A percentile compares a stretch with the other conserved stretches of the same genome.
phyloP scores from a whole-genome alignment of 2,888 invertebrate species.

The Galeopsomyia nigrocyanea region DNA sequence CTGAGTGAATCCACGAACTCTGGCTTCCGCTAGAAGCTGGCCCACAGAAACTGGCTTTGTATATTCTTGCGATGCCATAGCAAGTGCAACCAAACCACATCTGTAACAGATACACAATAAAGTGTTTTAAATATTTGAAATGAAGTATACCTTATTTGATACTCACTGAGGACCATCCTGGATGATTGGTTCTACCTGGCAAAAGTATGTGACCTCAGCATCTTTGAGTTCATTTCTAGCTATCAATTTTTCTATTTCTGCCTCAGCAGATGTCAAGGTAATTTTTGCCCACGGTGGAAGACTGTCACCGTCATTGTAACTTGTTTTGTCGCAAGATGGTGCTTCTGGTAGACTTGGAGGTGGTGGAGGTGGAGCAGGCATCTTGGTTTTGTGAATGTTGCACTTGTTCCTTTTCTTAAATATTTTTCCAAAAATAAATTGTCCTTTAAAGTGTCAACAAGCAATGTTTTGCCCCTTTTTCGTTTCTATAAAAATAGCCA shows the following conservation, averaged over 20 bases:
- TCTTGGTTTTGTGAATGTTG: constrained; percentile 43
- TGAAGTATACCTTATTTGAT: not conserved
- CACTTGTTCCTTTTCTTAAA: constrained; percentile 21
- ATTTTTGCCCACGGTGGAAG: constrained; percentile 66
- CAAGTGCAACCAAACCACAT: constrained; percentile 89
- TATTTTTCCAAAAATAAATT: constrained; percentile 40
- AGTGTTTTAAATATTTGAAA: constrained; percentile 13
- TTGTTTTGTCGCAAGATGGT: constrained; percentile 60
- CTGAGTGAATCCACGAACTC: constrained; percentile 77
- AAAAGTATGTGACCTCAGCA: constrained; percentile 66
- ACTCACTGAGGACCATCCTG: constrained; percentile 67
- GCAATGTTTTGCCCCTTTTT: constrained; percentile 16
- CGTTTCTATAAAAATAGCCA: constrained; percentile 27
- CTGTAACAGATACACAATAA: constrained; percentile 67
- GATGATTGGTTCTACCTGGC: constrained; percentile 65
- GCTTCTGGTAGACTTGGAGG: constrained; percentile 58
- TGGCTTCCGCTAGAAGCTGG: constrained; percentile 73
- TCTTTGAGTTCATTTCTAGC: constrained; percentile 64
- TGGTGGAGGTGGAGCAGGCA: constrained; percentile 63
- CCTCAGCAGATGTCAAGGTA: constrained; percentile 62
- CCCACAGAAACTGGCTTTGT: constrained; percentile 74
- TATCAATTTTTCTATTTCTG: constrained; percentile 65
- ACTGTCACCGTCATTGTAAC: constrained; percentile 58
- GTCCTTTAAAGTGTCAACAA: constrained; percentile 8
- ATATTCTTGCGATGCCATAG: constrained; percentile 79